These are phyloP conservation scores for Muscicapa adusta DNA, from an alignment of 2,113 vertebrate genomes.

Conservation along the genomic window DNA sequence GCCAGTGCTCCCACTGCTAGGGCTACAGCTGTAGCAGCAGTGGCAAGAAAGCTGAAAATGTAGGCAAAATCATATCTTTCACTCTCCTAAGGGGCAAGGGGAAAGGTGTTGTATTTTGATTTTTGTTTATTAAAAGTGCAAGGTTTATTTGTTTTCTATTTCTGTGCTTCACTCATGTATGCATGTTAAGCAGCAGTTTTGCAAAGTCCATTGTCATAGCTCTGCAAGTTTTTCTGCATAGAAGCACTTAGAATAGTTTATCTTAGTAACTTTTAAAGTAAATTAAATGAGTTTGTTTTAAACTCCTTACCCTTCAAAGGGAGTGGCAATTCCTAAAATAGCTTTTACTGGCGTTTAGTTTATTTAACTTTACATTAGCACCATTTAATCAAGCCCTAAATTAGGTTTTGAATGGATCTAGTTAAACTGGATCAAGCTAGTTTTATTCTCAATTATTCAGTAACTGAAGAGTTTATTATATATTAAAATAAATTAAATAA, in stretches of 20 bases:
- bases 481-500: not conserved
- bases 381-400: slow-evolving; percentile 44
- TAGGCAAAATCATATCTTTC: not conserved
- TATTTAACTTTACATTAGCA: slow-evolving; percentile 21
- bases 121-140: not conserved
- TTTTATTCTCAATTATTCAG: not conserved
- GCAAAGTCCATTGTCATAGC: not conserved
- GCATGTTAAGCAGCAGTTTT: not conserved
- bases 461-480: not conserved
- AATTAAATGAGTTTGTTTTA: slow-evolving; percentile 21
- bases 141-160: not conserved
- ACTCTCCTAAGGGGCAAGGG: not conserved
- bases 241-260: slow-evolving; percentile 40
- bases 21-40: not conserved
- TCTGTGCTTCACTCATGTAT: not conserved
- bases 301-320: not conserved
- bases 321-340: slow-evolving; percentile 23
- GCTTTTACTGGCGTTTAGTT: not conserved
- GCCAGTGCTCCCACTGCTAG: not conserved
- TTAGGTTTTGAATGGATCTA: slow-evolving; percentile 1
- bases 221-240: not conserved
- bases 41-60: not conserved
- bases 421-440: not conserved
- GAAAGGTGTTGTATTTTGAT: not conserved
- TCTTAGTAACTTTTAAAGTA: slow-evolving; percentile 23